These are phyloP conservation scores for Meteorus colon DNA, from an alignment of 2,888 invertebrate genomes.

Conservation along the genomic window DNA sequence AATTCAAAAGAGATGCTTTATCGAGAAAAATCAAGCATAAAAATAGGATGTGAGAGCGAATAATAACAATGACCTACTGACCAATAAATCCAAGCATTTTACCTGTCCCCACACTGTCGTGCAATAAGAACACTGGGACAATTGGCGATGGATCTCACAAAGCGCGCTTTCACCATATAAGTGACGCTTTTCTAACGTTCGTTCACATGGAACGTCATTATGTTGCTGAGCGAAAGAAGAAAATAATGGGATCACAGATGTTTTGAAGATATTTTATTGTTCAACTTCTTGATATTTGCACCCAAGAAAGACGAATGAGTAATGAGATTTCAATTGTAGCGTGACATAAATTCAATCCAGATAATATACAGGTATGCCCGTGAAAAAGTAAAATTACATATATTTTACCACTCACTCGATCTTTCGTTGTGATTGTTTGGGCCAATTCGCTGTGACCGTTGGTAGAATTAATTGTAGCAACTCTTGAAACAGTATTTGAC, in stretches of 20 bases:
- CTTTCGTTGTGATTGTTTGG: slow-evolving; percentile 49
- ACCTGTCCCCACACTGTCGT: slow-evolving; percentile 23
- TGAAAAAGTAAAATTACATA: background rate
- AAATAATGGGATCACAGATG: background rate
- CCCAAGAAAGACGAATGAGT: background rate
- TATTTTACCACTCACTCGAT: slow-evolving; percentile 49
- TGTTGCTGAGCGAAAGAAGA: background rate
- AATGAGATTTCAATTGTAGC: background rate
- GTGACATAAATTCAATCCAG: background rate
- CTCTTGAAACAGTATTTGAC: slow-evolving; percentile 50
- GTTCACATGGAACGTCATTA: background rate
- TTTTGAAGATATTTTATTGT: background rate
- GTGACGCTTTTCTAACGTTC: slow-evolving; percentile 13
- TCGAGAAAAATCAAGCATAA: background rate
- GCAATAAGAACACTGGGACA: slow-evolving; percentile 45
- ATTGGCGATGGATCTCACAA: slow-evolving; percentile 43
- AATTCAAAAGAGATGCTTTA: too few relatives aligned
- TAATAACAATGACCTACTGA: slow-evolving; percentile 52
- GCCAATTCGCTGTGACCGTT: slow-evolving; percentile 42
- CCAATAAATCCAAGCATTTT: slow-evolving; percentile 47
- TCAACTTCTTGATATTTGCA: background rate
- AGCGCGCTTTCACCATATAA: slow-evolving; percentile 50
- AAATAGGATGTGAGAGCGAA: slow-evolving; percentile 24
- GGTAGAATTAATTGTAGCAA: slow-evolving; percentile 41
- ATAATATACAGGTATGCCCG: background rate